These are phyloP conservation scores for Micropoecilia bifurca DNA, from an alignment of 2,797 vertebrate species.

Conservation along the genomic window DNA sequence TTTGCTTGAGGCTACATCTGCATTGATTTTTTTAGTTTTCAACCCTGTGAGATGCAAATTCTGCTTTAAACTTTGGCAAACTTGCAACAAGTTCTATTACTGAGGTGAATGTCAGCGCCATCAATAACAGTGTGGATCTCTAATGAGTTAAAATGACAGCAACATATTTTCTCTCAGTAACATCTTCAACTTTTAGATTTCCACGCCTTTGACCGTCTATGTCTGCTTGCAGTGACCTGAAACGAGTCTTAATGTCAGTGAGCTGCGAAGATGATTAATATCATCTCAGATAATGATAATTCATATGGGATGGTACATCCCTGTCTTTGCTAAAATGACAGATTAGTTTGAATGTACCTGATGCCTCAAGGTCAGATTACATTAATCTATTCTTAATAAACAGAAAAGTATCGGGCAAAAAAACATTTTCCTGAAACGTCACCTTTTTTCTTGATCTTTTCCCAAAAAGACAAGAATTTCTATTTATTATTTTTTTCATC, in stretches of 20 bases:
- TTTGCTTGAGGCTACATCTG: constrained; percentile 3
- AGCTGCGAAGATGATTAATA: constrained; percentile 37
- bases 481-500: not conserved
- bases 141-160: constrained; percentile 26
- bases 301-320: not conserved
- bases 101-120: constrained; percentile 58
- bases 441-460: not conserved
- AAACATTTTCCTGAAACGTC: not conserved
- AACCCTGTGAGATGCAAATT: constrained; percentile 23
- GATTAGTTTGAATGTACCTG: constrained; percentile 13
- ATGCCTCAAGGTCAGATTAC: constrained; percentile 19
- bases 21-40: constrained; percentile 52
- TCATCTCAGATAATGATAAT: constrained; percentile 28
- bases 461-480: not conserved
- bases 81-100: constrained; percentile 61
- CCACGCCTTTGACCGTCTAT: constrained; percentile 14
- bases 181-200: constrained; percentile 19
- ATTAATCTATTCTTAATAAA: constrained; percentile 26
- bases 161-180: constrained; percentile 31
- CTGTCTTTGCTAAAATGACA: constrained; percentile 15
- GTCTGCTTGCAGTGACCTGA: constrained; percentile 45
- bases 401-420: not conserved
- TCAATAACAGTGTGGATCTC: constrained; percentile 55
- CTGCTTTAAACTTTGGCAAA: constrained; percentile 53
- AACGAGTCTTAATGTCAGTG: constrained; percentile 49